Base-by-base conservation (phyloP, 2,113 vertebrate species). In the Leptobrachium ailaonicum region DNA sequence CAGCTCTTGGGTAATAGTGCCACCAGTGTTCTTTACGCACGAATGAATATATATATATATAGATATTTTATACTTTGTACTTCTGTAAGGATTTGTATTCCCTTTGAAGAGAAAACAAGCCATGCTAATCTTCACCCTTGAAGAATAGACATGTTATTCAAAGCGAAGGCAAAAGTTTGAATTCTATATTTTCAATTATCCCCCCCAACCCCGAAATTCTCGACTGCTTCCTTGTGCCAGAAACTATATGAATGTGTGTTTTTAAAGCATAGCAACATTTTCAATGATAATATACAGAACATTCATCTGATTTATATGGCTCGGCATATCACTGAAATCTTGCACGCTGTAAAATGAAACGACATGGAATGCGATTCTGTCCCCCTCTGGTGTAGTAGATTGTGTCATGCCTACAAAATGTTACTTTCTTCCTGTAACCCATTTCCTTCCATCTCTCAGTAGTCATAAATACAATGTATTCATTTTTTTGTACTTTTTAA, bases 311-410 rank as follows among this genome's bases (percentile, higher is more conserved):
- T 58, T 60, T 60, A 40, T 41, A 62, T 20, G 40, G 43, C 67
- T 78, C 66, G 58, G 40, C 41, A 70, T 60, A 77, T 77, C 41
- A 41, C n/a, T 60, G 41, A 78, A 47, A 63, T 71, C 12, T 54
- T 71, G 42, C 56, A 47, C 76, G 70, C 43, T 77, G 76, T 77
- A 70, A 77, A 78, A 43, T 71, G 76, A 43, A 62, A 70, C 47
- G 54, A 71, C 56, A 62, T 76, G 63, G 50, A 76, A 42, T 71
- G 40, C 53, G 62, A 14, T 62, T 78, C 66, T 71, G 32, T 78
- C 54, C 54, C 76, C 60, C 76, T 47, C 58, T 66, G 67, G 76
- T 13, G 76, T 62, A 70, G 67, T 71, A 45, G 70, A 44, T 71
- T 76, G 75, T 76, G 75, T 56, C 63, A 67, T 63, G 54, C 67